phyloP scores from a whole-genome alignment of 2,113 vertebrate species.

The Noturus placidus region DNA sequence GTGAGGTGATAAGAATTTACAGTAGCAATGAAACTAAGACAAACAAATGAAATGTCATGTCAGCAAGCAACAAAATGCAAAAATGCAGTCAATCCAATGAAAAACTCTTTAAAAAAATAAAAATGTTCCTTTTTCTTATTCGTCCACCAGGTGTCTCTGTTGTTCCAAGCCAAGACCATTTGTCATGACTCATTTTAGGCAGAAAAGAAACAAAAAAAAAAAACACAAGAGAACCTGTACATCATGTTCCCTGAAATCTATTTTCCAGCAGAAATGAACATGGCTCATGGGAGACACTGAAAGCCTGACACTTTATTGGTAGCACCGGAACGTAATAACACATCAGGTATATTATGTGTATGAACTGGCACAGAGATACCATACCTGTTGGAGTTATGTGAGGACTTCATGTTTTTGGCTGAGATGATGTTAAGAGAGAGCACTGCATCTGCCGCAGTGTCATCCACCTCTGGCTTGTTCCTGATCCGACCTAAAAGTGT shows the following conservation, averaged over 20 bases:
- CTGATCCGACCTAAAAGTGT: conserved; percentile 83
- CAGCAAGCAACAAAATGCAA: conserved; percentile 33
- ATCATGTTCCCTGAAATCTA: conserved; percentile 22
- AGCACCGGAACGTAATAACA: background rate
- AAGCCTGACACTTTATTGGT: background rate
- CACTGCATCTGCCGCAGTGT: conserved; percentile 86
- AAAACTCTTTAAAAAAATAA: background rate
- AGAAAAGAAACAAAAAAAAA: background rate
- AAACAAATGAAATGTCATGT: conserved; percentile 47
- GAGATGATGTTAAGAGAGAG: conserved; percentile 97
- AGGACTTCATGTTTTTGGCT: conserved; percentile 93
- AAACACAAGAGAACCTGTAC: background rate
- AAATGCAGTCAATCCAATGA: background rate
- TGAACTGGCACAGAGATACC: background rate
- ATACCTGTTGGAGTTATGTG: conserved; percentile 92
- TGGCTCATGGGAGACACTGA: background rate
- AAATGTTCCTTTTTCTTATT: background rate
- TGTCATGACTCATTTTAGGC: conserved; percentile 2
- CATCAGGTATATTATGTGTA: background rate
- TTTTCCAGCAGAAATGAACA: conserved; percentile 5
- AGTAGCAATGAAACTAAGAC: conserved; percentile 56
- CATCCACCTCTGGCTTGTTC: conserved; percentile 90
- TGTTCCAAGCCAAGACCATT: conserved; percentile 8
- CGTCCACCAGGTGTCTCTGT: conserved; percentile 52
- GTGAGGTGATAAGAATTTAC: conserved; percentile 60